Conservation (phyloP, 2,888 invertebrate genomes). For the Epicampocera succincta region DNA sequence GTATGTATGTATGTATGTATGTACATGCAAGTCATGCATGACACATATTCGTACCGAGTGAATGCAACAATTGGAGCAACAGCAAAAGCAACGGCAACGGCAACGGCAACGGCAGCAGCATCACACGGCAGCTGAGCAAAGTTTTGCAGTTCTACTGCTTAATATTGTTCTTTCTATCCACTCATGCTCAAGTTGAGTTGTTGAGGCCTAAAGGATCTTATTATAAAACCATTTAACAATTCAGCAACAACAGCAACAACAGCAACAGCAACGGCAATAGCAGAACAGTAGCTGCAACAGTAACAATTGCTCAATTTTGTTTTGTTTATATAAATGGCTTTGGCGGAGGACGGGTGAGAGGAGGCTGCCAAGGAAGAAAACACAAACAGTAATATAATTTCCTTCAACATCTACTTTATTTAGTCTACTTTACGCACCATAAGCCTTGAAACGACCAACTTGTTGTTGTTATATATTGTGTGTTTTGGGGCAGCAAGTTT, state of each 20-base stretch:
- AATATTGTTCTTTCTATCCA: slow-evolving; percentile 13
- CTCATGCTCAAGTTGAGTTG: slow-evolving; percentile 55
- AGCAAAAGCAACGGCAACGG: slow-evolving; percentile 17
- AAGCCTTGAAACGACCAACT: slow-evolving; percentile 25
- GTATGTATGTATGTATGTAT: too few species aligned
- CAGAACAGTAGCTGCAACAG: slow-evolving; percentile 28
- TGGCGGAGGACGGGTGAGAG: slow-evolving; percentile 3
- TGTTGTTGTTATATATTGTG: neutral
- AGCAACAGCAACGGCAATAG: slow-evolving; percentile 17
- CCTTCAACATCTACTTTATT: slow-evolving; percentile 52
- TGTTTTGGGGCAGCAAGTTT: neutral
- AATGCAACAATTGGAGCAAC: slow-evolving; percentile 66
- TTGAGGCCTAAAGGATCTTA: slow-evolving; percentile 61
- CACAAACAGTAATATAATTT: slow-evolving; percentile 55
- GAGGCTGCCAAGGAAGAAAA: slow-evolving; percentile 15
- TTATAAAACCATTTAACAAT: slow-evolving; percentile 60
- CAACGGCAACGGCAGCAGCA: slow-evolving; percentile 18
- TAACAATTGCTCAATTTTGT: slow-evolving; percentile 47
- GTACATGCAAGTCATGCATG: neutral
- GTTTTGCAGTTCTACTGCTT: slow-evolving; percentile 10
- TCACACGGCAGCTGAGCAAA: slow-evolving; percentile 45
- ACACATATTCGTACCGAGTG: neutral
- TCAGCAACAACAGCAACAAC: slow-evolving; percentile 36
- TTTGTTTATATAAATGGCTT: neutral
- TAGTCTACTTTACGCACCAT: slow-evolving; percentile 41